Conservation (phyloP, 2,797 vertebrate species). For the Muraenolepis orangiensis region DNA sequence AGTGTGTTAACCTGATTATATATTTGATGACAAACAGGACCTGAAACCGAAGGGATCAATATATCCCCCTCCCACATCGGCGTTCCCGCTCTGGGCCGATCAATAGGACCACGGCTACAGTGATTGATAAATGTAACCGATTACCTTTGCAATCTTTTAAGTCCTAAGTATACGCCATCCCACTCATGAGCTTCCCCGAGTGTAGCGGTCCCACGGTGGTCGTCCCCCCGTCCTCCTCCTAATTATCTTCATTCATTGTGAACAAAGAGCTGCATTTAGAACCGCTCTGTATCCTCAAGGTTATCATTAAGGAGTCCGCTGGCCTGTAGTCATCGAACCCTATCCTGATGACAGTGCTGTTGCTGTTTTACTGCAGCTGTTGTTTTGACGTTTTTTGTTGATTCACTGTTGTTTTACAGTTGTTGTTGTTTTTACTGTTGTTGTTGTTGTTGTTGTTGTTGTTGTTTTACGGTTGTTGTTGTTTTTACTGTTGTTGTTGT, state of each 20-base stretch:
- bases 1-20: not conserved
- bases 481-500: too few relatives aligned
- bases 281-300: not conserved
- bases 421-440: too few relatives aligned
- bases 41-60: constrained; percentile 13
- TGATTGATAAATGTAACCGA: not conserved
- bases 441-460: not conserved
- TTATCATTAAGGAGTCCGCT: not conserved
- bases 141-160: not conserved
- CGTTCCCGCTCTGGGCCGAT: constrained; percentile 1
- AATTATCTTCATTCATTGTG: not conserved
- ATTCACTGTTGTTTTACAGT: too few relatives aligned
- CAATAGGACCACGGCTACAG: not conserved
- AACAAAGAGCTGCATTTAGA: not conserved
- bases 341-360: not conserved
- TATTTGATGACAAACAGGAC: constrained; percentile 14
- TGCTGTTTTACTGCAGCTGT: not conserved
- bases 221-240: not conserved
- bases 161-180: not conserved
- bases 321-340: not conserved
- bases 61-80: constrained; percentile 6
- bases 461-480: not conserved
- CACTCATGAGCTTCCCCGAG: not conserved
- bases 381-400: too few relatives aligned
- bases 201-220: not conserved